phyloP scores from a whole-genome alignment of 2,797 vertebrate genomes.

The Esox lucius region DNA sequence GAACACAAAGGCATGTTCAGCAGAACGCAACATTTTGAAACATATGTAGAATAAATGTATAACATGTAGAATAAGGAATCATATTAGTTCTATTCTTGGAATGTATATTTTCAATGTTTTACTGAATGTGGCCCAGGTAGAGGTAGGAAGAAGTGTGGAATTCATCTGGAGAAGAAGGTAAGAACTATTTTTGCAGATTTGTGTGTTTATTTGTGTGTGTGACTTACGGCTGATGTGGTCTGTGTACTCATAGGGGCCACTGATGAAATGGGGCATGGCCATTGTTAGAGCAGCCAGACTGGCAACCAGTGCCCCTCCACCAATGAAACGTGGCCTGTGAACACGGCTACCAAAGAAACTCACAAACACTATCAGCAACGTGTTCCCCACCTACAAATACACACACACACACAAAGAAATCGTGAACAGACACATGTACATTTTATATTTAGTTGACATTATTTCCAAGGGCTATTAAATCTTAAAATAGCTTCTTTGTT shows the following conservation, averaged over 20 bases:
- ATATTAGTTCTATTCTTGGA: too few relatives aligned
- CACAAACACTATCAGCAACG: slow-evolving; percentile 86
- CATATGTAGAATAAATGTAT: too few relatives aligned
- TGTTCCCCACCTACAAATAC: slow-evolving; percentile 86
- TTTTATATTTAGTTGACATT: not conserved
- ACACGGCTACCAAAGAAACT: slow-evolving; percentile 91
- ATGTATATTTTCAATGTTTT: too few relatives aligned
- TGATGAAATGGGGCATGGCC: slow-evolving; percentile 86
- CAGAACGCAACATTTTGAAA: too few relatives aligned
- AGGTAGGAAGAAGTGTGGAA: slow-evolving; percentile 12
- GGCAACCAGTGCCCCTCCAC: slow-evolving; percentile 83
- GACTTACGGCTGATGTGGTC: slow-evolving; percentile 71
- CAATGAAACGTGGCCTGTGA: slow-evolving; percentile 88
- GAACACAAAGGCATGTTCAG: not conserved
- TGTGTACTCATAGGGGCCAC: slow-evolving; percentile 74
- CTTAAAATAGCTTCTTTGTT: too few relatives aligned
- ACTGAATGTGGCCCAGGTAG: not conserved
- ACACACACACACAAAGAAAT: slow-evolving; percentile 11
- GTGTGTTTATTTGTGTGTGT: slow-evolving; percentile 5
- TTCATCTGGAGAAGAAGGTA: not conserved
- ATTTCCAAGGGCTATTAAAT: too few relatives aligned
- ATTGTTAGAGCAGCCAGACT: slow-evolving; percentile 83
- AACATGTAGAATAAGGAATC: too few relatives aligned
- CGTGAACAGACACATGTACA: not conserved
- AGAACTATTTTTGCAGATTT: not conserved